phyloP scores from a whole-genome alignment of 2,113 vertebrate species.

The Menura novaehollandiae region DNA sequence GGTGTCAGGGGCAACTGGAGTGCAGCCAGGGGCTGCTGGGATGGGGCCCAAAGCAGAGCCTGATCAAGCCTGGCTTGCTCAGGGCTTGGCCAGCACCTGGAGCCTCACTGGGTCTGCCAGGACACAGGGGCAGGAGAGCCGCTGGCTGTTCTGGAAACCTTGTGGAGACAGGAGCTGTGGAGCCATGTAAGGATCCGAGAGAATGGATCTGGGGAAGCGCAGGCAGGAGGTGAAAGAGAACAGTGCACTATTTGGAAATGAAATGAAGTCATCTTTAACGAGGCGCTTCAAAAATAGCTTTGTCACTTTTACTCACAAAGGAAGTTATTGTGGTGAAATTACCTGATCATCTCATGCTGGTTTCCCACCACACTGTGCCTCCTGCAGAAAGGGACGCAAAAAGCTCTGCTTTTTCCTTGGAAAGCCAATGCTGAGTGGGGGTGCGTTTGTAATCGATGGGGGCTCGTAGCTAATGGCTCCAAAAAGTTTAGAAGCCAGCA shows the following conservation, averaged over 20 bases:
- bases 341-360: slow-evolving; percentile 7
- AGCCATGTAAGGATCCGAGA: rapidly evolving
- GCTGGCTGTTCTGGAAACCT: background rate
- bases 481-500: slow-evolving; percentile 72
- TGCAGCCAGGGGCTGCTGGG: background rate
- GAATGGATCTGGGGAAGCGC: rapidly evolving
- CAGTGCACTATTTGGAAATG: background rate
- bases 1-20: rapidly evolving
- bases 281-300: slow-evolving; percentile 2
- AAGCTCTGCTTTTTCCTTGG: background rate
- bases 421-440: background rate
- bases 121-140: rapidly evolving
- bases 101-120: rapidly evolving
- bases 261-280: background rate
- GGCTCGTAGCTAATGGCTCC: slow-evolving; percentile 75
- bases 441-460: slow-evolving; percentile 70
- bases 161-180: background rate
- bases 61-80: background rate
- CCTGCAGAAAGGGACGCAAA: background rate
- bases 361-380: slow-evolving; percentile 2
- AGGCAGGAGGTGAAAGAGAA: background rate
- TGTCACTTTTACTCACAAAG: slow-evolving; percentile 37
- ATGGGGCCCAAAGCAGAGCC: background rate
- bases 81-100: background rate
- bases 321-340: slow-evolving; percentile 49